Evolutionary conservation across 2,888 invertebrate species (phyloP), one percentile per base, ranked within the genome.

Genomic region (Mesodorylaimus sp.): DNA sequence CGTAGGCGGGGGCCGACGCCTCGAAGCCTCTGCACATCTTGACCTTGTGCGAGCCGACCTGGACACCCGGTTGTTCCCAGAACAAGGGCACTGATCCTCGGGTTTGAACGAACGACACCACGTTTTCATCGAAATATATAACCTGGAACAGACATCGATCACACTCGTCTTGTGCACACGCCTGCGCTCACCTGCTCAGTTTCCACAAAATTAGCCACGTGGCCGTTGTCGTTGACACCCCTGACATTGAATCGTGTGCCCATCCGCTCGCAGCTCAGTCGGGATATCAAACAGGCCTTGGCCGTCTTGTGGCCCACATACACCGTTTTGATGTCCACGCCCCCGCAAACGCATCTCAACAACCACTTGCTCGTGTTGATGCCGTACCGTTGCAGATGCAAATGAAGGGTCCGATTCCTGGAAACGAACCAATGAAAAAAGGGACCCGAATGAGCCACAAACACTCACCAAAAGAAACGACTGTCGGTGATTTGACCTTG

Each of bases 181-280:
- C 28, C 19, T 7, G 7, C 7, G 29, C 41, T 38, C 19, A 89
- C 84, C 74, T 99, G 97, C 71, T 97, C 97, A 1, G 97, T 99
- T 76, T 99, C 97, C 27, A 95, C 95, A 76, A 99, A 99, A 74
- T 99, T 99, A 1, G 97, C 97, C 19, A 97, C 97, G 73, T 91
- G 84, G 0, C 97, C 97, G 67, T 91, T 88, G 72, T 99, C 97
- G 70, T 99, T 95, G 56, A 84, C 85, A n/a, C 97, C 97, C 57
- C 97, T 76, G 0, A 95, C 93, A 73, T 95, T 93, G 67, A 97
- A 99, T 57, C 86, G 75, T 25, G 97, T 99, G 27, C 97, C 97
- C 50, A 95, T 95, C 59, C 97, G 75, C 71, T 99, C 95, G 71
- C 89, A 93, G 66, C 91, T 91, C 28, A 99, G 75, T 53, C 97